These are phyloP conservation scores for Sesia apiformis DNA, from an alignment of 2,888 invertebrate species.

Conservation along the genomic window DNA sequence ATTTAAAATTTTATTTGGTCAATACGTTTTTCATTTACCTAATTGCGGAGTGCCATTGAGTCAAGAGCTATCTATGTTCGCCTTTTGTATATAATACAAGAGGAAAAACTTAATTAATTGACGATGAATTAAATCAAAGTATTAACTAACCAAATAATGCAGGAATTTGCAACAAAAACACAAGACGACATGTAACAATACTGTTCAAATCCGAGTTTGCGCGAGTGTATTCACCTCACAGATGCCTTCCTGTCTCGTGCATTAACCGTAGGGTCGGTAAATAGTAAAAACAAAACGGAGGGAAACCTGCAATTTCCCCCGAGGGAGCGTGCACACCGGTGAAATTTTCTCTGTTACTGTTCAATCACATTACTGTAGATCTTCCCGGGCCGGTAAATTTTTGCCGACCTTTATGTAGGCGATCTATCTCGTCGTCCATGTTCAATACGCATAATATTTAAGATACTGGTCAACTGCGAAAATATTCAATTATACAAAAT, in stretches of 20 bases:
- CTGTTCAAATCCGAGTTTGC: not conserved
- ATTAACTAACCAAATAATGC: not conserved
- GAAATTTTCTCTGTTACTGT: slow-evolving; percentile 13
- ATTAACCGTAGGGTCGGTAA: slow-evolving; percentile 5
- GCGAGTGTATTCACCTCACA: slow-evolving; percentile 38
- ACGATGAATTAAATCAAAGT: too few relatives aligned
- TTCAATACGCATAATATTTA: too few relatives aligned
- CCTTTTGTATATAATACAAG: too few relatives aligned
- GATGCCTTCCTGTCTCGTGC: slow-evolving; percentile 31
- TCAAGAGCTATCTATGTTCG: too few relatives aligned
- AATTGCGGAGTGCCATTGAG: too few relatives aligned
- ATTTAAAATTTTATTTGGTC: too few relatives aligned
- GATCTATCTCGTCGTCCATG: too few relatives aligned
- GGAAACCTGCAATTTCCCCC: slow-evolving; percentile 35
- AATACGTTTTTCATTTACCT: too few relatives aligned
- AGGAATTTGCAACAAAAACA: not conserved
- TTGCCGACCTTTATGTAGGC: too few relatives aligned
- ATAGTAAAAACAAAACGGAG: not conserved
- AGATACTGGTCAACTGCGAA: too few relatives aligned
- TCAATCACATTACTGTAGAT: not conserved
- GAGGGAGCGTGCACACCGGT: slow-evolving; percentile 26
- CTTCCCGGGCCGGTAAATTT: not conserved
- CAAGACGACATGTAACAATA: not conserved
- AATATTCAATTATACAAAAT: too few relatives aligned
- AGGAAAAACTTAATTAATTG: too few relatives aligned